phyloP scores from a whole-genome alignment of 1,140 invertebrate species.

The Listronotus oregonensis region DNA sequence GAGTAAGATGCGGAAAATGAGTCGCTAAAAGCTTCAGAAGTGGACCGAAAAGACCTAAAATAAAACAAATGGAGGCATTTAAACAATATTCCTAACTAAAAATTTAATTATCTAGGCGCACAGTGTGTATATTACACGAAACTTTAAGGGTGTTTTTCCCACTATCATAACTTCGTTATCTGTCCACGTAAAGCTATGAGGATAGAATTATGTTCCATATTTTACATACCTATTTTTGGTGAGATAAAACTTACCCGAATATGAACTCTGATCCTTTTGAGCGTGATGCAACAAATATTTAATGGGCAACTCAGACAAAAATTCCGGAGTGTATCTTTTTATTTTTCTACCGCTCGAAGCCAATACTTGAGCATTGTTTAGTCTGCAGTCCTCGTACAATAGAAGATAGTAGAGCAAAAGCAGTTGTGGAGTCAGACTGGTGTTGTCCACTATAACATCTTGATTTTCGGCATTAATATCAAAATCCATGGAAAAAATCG shows the following conservation, averaged over 20 bases:
- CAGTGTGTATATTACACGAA: no score
- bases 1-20: constrained; percentile 92
- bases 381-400: constrained; percentile 88
- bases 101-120: no score
- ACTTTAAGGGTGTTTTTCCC: no score
- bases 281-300: constrained; percentile 93
- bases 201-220: no score
- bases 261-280: constrained; percentile 88
- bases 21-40: constrained; percentile 84
- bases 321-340: constrained; percentile 85
- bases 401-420: constrained; percentile 91
- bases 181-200: no score
- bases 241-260: constrained; percentile 71
- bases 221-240: no score
- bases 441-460: constrained; percentile 65
- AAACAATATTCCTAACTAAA: no score
- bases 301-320: constrained; percentile 90
- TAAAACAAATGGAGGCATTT: neutral
- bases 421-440: constrained; percentile 84
- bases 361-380: constrained; percentile 77
- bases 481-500: constrained; percentile 59
- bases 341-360: constrained; percentile 74
- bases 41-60: constrained; percentile 81
- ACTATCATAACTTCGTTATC: no score
- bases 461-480: constrained; percentile 57